Conservation (phyloP, 2,113 vertebrate genomes). For the Rhinoderma darwinii region DNA sequence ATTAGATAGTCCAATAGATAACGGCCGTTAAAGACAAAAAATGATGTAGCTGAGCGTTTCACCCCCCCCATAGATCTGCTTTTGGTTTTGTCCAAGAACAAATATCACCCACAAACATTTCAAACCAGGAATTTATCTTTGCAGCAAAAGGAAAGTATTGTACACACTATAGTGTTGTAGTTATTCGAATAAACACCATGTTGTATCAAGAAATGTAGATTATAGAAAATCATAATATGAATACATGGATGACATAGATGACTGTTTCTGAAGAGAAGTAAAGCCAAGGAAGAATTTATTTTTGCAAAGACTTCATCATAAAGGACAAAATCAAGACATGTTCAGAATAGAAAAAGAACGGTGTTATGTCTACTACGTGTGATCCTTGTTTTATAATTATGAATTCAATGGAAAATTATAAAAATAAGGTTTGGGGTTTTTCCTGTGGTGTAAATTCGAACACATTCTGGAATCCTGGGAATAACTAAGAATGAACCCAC, state of each 20-base stretch:
- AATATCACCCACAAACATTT: not conserved
- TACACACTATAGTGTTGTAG: not conserved
- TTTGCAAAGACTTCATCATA: no score
- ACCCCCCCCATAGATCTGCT: no score
- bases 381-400: not conserved
- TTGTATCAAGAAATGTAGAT: no score
- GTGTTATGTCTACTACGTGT: not conserved
- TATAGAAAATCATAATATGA: not conserved
- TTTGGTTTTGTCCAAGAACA: no score
- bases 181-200: not conserved
- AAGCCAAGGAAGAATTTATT: not conserved
- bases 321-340: no score
- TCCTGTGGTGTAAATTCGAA: not conserved
- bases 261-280: not conserved
- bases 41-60: no score
- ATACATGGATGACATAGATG: not conserved
- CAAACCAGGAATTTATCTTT: not conserved
- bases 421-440: not conserved
- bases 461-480: not conserved
- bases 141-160: not conserved
- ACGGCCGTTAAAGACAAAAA: no score
- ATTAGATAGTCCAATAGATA: no score
- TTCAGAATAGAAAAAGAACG: not conserved
- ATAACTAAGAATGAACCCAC: not conserved
- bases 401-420: not conserved